phyloP scores from a whole-genome alignment of 2,888 invertebrate species.

The Agapostemon virescens region DNA sequence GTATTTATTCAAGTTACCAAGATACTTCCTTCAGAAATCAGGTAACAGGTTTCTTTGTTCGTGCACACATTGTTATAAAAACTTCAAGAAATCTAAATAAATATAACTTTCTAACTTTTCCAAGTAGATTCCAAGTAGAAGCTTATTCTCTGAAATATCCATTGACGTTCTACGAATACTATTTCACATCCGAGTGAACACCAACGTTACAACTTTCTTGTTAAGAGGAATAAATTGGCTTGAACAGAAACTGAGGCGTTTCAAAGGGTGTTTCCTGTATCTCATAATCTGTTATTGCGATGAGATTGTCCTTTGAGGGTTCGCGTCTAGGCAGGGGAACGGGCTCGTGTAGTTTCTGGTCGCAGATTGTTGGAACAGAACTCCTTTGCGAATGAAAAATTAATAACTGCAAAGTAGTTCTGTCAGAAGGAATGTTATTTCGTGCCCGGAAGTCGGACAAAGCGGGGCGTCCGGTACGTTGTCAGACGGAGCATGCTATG shows the following conservation, averaged over 20 bases:
- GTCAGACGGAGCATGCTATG: conserved; percentile 27
- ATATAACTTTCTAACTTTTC: no score
- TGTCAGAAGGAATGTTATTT: conserved; percentile 40
- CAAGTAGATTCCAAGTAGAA: no score
- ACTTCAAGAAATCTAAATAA: no score
- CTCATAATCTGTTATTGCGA: conserved; percentile 34
- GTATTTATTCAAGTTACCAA: no score
- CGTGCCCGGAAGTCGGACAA: conserved; percentile 1
- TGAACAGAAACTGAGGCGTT: not conserved
- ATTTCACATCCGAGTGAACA: conserved; percentile 1
- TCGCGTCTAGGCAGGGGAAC: not conserved
- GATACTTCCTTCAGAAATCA: no score
- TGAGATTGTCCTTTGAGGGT: conserved; percentile 19
- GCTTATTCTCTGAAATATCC: not conserved
- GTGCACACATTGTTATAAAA: no score
- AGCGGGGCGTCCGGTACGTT: not conserved
- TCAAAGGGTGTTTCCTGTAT: conserved; percentile 2
- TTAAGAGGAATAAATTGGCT: not conserved
- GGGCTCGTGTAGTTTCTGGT: conserved; percentile 2
- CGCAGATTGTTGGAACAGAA: conserved; percentile 25
- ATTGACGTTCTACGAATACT: not conserved
- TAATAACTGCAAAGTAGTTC: conserved; percentile 42
- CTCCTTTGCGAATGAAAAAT: conserved; percentile 44
- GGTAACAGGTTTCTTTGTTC: no score
- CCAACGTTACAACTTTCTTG: not conserved